A percentile compares a stretch with the other conserved stretches of the same genome.
Conservation (phyloP, 2,797 vertebrate species). For the Stomatorhinus walkeri region DNA sequence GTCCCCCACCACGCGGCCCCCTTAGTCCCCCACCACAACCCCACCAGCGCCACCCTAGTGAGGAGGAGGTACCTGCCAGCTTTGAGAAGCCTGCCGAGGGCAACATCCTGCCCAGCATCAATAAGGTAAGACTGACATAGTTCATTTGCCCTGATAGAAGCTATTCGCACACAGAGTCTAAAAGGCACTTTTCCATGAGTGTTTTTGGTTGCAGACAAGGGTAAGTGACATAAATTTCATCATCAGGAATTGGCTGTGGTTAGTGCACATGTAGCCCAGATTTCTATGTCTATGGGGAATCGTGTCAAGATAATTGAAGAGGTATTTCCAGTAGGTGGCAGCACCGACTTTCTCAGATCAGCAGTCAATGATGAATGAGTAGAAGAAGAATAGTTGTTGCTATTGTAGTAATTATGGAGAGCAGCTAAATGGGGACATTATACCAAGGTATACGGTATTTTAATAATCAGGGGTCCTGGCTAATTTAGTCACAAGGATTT, state of each 20-base stretch:
- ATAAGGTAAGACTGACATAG: slow-evolving; percentile 47
- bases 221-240: background rate
- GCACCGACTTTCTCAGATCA: background rate
- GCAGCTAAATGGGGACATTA: background rate
- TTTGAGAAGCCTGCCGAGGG: slow-evolving; percentile 58
- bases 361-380: background rate
- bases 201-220: background rate
- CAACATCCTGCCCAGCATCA: slow-evolving; percentile 46
- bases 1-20: slow-evolving; percentile 16
- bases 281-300: background rate
- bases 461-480: background rate
- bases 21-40: background rate
- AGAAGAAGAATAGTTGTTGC: background rate
- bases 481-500: background rate
- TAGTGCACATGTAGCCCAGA: background rate
- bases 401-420: background rate
- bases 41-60: slow-evolving; percentile 17
- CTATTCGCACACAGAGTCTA: background rate
- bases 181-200: background rate
- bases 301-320: background rate
- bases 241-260: background rate
- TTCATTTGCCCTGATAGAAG: background rate
- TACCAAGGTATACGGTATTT: background rate
- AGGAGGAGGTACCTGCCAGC: slow-evolving; percentile 48
- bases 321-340: background rate